Conservation (phyloP, 2,888 invertebrate genomes). For the Oithona nana region DNA sequence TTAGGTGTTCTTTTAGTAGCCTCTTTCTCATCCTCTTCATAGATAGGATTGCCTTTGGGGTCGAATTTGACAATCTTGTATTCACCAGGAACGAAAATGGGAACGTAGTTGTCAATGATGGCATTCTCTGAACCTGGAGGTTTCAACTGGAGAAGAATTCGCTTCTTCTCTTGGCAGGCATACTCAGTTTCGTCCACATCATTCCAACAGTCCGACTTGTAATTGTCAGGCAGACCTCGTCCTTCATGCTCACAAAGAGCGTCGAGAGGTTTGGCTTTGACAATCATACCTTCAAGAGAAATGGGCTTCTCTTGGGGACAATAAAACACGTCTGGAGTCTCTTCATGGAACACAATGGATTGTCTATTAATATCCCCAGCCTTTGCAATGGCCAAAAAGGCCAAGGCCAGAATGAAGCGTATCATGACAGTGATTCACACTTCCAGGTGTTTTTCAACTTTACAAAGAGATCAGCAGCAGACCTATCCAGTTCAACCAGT, state of each 20-base stretch:
- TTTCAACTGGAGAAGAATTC: conserved; percentile 12
- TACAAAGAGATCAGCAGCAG: no score
- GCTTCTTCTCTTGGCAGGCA: conserved; percentile 39
- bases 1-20: not conserved
- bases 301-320: conserved; percentile 58
- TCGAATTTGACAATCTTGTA: conserved; percentile 10
- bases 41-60: conserved; percentile 1
- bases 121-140: conserved; percentile 18
- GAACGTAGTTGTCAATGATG: conserved; percentile 17
- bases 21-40: not conserved
- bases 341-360: conserved; percentile 55
- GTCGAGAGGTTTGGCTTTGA: conserved; percentile 36
- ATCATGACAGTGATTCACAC: no score
- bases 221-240: conserved; percentile 40
- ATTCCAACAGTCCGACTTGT: conserved; percentile 57
- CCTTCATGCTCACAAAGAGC: conserved; percentile 56
- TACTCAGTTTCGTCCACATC: conserved; percentile 57
- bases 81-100: conserved; percentile 14
- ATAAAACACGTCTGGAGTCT: conserved; percentile 57
- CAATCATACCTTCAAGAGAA: conserved; percentile 49
- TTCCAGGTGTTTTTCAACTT: no score
- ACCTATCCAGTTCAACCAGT: no score
- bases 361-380: conserved; percentile 53
- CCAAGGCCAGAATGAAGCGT: no score
- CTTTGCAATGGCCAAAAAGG: conserved; percentile 22